These are phyloP conservation scores for Drosophila fuyamai DNA, from an alignment of 1,140 invertebrate species.

Conservation along the genomic window DNA sequence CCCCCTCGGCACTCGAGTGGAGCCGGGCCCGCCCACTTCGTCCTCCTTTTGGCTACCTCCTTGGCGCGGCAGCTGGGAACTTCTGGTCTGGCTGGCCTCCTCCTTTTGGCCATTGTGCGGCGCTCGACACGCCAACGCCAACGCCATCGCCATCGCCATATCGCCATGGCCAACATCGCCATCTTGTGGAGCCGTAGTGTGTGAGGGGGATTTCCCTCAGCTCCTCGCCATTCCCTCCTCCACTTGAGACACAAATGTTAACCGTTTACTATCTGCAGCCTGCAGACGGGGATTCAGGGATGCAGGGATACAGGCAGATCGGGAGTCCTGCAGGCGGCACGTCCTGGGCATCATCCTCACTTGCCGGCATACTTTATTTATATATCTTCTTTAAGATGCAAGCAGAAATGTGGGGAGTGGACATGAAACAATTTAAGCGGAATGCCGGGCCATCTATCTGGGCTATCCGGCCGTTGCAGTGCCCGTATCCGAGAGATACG, in stretches of 20 bases:
- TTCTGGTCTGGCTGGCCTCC: constrained; percentile 21
- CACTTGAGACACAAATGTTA: constrained; percentile 62
- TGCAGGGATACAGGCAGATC: constrained; percentile 1
- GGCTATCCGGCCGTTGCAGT: neutral
- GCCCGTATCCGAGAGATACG: neutral
- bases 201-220: neutral
- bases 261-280: constrained; percentile 59
- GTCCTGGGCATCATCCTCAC: constrained; percentile 47
- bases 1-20: constrained; percentile 14
- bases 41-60: constrained; percentile 9
- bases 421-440: constrained; percentile 42
- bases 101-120: constrained; percentile 63
- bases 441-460: constrained; percentile 31
- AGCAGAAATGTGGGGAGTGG: constrained; percentile 35
- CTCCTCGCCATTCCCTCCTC: neutral
- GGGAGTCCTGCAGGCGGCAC: constrained; percentile 17
- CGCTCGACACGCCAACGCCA: constrained; percentile 58
- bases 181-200: constrained; percentile 23
- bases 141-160: constrained; percentile 41
- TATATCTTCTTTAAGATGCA: constrained; percentile 53
- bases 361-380: constrained; percentile 51
- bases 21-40: neutral
- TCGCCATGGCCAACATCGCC: constrained; percentile 13
- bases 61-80: constrained; percentile 21
- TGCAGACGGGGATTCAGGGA: constrained; percentile 28